Evolutionary conservation across 2,888 invertebrate species (phyloP).

Genomic region (Asteroscopus sphinx): DNA sequence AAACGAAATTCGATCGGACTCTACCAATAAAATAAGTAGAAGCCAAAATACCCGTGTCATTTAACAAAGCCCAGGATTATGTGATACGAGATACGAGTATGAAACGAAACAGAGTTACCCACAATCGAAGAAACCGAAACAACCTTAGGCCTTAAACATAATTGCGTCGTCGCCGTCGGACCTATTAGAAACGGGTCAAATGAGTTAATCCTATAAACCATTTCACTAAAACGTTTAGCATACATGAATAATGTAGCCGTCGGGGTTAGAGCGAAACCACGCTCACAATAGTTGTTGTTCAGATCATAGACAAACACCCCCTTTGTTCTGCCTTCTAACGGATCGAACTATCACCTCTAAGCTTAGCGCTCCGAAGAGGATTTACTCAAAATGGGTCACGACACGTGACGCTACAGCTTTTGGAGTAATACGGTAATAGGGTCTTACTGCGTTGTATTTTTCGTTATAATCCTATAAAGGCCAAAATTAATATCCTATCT

Average conservation of each 20-base stretch:
- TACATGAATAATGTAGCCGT: conserved; percentile 35
- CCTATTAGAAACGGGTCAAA: conserved; percentile 13
- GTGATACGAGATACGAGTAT: not conserved
- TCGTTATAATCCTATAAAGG: too few relatives aligned
- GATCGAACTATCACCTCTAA: conserved; percentile 46
- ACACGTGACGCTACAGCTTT: too few relatives aligned
- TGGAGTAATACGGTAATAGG: too few relatives aligned
- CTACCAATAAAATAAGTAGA: too few relatives aligned
- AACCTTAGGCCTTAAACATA: conserved; percentile 28
- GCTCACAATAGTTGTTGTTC: conserved; percentile 36
- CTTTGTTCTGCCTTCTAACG: conserved; percentile 40
- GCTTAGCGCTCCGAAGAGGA: conserved; percentile 15
- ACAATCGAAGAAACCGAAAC: conserved; percentile 19
- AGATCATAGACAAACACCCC: conserved; percentile 31
- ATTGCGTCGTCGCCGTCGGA: not conserved
- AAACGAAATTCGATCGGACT: too few relatives aligned
- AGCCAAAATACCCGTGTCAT: too few relatives aligned
- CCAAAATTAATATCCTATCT: too few relatives aligned
- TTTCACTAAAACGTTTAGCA: conserved; percentile 39
- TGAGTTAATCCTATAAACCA: conserved; percentile 31
- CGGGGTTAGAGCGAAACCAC: conserved; percentile 4
- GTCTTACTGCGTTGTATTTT: too few relatives aligned
- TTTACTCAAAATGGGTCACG: conserved; percentile 33
- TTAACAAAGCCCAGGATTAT: conserved; percentile 1
- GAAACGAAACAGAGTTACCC: too few relatives aligned